Evolutionary conservation across 2,888 invertebrate species (phyloP).

Genomic region (Dicyrtomina minuta): DNA sequence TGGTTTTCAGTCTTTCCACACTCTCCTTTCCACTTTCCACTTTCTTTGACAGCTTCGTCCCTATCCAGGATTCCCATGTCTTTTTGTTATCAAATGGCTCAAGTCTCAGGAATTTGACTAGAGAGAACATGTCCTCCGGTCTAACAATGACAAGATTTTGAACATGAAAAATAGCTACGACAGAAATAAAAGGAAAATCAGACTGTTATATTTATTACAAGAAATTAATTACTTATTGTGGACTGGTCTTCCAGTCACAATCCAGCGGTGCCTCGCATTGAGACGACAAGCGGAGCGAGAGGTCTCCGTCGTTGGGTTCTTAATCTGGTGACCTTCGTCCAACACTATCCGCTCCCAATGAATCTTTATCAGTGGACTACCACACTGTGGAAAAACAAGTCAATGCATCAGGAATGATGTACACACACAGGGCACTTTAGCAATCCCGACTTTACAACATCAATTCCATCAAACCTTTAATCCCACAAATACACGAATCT

Average conservation of each 20-base stretch:
- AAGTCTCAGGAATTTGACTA: conserved; percentile 79
- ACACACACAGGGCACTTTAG: too few species aligned
- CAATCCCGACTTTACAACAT: neutral
- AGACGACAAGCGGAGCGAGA: conserved; percentile 71
- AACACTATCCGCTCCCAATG: conserved; percentile 83
- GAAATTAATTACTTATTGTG: conserved; percentile 91
- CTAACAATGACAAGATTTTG: neutral
- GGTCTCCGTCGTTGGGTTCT: conserved; percentile 79
- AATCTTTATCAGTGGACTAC: conserved; percentile 66
- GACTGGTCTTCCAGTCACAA: conserved; percentile 90
- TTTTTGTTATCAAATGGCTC: conserved; percentile 84
- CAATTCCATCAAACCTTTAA: too few species aligned
- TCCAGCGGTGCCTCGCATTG: conserved; percentile 70
- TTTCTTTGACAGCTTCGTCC: too few species aligned
- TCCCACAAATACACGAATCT: too few species aligned
- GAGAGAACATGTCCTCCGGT: conserved; percentile 65
- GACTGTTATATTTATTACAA: conserved; percentile 59
- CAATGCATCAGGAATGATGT: too few species aligned
- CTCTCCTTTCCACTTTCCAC: conserved; percentile 65
- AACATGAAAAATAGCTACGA: too few species aligned
- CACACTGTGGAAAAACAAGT: conserved; percentile 18
- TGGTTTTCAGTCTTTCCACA: conserved; percentile 73
- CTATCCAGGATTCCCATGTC: conserved; percentile 92
- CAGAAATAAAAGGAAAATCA: too few species aligned
- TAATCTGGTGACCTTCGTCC: conserved; percentile 90